Evolutionary conservation across 2,797 vertebrate species (phyloP), one percentile per base, ranked within the genome.

Genomic region (Pteronotus mesoamericanus): DNA sequence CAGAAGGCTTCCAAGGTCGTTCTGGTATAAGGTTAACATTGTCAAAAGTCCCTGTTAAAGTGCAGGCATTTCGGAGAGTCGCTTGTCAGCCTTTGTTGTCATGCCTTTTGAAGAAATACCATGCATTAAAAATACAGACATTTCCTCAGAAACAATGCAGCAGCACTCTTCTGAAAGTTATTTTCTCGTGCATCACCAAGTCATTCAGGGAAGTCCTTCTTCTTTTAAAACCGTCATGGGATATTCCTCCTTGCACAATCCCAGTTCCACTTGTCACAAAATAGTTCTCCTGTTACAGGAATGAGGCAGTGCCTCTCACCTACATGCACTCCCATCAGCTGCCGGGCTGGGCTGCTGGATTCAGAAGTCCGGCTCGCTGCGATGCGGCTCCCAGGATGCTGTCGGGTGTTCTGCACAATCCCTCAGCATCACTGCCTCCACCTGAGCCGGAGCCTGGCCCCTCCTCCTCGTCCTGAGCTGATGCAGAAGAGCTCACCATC

Each of bases 341-440:
- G 95, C 96, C 90, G 29, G 9, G 96, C 96, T 87, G 95, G 86
- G 82, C 96, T 69, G 98, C 96, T 79, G 87, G 98, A 19, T 94
- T 92, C 87, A 78, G 83, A 94, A 97, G 97, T 97, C 96, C 96
- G 21, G 86, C 88, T 69, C 72, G 88, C 86, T 93, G 98, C 89
- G 98, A 97, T 98, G 99, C 99, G 98, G 98, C 98, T 98, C 97
- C 96, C 97, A 98, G 98, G 99, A 99, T 98, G 99, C 99, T 99
- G 98, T 96, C 98, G 98, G 98, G 98, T 98, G 98, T 97, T 98
- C 98, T 98, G 98, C 98, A 91, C 98, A 98, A 95, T 97, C 97
- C 97, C 68, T 96, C 97, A 97, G 96, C 95, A 97, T 94, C 98
- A 98, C 74, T 97, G 98, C 98, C 98, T 98, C 99, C 99, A 99